Conservation (phyloP, 2,888 invertebrate genomes). For the Nomada ruficornis region DNA sequence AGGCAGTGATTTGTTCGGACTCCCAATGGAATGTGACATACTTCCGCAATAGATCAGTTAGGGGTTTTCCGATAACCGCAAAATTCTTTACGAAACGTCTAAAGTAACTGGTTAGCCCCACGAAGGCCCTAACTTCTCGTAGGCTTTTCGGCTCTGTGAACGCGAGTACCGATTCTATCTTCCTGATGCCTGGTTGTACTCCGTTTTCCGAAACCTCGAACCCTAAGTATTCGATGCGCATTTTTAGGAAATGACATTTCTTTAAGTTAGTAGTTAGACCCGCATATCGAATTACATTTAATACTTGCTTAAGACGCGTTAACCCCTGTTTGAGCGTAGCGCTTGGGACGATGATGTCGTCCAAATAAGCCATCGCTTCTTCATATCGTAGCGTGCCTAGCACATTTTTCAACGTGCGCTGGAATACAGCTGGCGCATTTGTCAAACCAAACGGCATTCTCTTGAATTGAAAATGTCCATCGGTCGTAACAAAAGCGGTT, state of each 20-base stretch:
- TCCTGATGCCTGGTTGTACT: conserved; percentile 65
- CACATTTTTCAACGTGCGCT: conserved; percentile 50
- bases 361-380: neutral
- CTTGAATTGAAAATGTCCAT: conserved; percentile 47
- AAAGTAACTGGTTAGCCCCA: conserved; percentile 20
- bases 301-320: neutral
- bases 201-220: conserved; percentile 26
- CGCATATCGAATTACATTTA: neutral
- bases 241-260: conserved; percentile 69
- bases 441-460: conserved; percentile 53
- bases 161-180: conserved; percentile 69
- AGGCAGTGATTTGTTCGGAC: neutral
- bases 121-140: neutral
- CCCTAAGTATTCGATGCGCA: conserved; percentile 38
- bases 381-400: conserved; percentile 27
- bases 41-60: conserved; percentile 17
- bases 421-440: conserved; percentile 49
- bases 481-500: conserved; percentile 41
- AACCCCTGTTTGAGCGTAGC: neutral
- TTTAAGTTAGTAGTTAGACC: conserved; percentile 49
- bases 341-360: conserved; percentile 28
- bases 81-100: conserved; percentile 24
- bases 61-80: conserved; percentile 5
- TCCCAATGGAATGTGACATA: neutral
- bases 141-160: conserved; percentile 71